Conservation (phyloP, 2,888 invertebrate genomes). For the Notocelia uddmanniana region DNA sequence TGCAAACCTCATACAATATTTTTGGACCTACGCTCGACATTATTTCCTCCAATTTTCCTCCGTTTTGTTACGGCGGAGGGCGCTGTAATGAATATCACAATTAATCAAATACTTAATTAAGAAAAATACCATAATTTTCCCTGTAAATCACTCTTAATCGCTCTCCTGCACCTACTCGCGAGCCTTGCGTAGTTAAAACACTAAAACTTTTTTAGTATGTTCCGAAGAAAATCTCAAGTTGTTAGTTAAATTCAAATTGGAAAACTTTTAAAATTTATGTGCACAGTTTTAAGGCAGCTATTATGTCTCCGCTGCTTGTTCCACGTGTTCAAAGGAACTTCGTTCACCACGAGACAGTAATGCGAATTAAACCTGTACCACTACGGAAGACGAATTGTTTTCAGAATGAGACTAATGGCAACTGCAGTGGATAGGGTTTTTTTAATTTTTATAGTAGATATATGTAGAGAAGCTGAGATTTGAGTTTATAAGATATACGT, state of each 20-base stretch:
- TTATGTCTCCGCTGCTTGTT: conserved; percentile 70
- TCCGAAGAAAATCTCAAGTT: conserved; percentile 76
- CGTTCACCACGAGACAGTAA: conserved; percentile 50
- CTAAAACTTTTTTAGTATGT: conserved; percentile 72
- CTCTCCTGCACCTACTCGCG: conserved; percentile 37
- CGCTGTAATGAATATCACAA: conserved; percentile 32
- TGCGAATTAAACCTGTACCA: conserved; percentile 46
- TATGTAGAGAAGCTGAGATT: too few species aligned
- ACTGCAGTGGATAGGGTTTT: background rate
- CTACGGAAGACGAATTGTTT: conserved; percentile 23
- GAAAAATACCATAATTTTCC: conserved; percentile 40
- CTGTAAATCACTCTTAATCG: conserved; percentile 41
- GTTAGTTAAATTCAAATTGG: conserved; percentile 84
- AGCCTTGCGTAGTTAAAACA: conserved; percentile 69
- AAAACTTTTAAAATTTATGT: conserved; percentile 82
- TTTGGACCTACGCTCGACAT: background rate
- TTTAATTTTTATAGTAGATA: too few species aligned
- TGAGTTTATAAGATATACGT: too few species aligned
- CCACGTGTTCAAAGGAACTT: conserved; percentile 55
- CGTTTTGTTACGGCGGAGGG: conserved; percentile 5
- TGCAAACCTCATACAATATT: conserved; percentile 10
- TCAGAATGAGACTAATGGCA: conserved; percentile 11
- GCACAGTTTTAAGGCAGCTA: conserved; percentile 75
- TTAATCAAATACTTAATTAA: conserved; percentile 40
- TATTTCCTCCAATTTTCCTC: conserved; percentile 9